These are phyloP conservation scores for Dasypus novemcinctus DNA, from an alignment of 2,113 vertebrate genomes.

Conservation along the genomic window DNA sequence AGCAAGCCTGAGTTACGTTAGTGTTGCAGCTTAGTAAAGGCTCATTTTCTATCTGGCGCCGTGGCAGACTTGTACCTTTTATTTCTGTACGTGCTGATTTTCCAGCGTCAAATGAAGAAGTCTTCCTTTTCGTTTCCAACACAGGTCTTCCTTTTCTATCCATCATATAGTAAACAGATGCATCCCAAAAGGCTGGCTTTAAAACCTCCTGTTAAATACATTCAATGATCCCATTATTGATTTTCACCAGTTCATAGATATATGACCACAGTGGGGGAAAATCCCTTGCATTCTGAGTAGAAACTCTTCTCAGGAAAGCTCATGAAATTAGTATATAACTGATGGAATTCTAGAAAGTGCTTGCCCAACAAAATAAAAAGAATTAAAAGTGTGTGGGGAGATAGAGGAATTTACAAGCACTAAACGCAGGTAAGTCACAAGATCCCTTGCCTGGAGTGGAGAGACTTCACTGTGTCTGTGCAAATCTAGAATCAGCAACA, in stretches of 20 bases:
- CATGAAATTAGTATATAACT: background rate
- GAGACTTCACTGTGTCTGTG: background rate
- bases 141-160: background rate
- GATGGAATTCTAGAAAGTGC: background rate
- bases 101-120: background rate
- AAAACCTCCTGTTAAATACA: background rate
- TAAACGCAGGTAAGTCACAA: background rate
- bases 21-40: background rate
- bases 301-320: background rate
- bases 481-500: background rate
- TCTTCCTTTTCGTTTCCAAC: background rate
- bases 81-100: background rate
- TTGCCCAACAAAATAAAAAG: background rate
- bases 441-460: background rate
- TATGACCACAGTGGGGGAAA: background rate
- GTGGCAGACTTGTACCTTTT: background rate
- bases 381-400: accelerated
- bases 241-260: background rate
- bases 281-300: background rate
- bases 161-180: background rate
- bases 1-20: background rate
- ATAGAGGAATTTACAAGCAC: background rate
- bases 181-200: background rate
- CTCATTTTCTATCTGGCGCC: background rate
- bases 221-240: background rate